These are phyloP conservation scores for Brachionus paranguensis DNA, from an alignment of 1,140 invertebrate genomes.

Conservation along the genomic window DNA sequence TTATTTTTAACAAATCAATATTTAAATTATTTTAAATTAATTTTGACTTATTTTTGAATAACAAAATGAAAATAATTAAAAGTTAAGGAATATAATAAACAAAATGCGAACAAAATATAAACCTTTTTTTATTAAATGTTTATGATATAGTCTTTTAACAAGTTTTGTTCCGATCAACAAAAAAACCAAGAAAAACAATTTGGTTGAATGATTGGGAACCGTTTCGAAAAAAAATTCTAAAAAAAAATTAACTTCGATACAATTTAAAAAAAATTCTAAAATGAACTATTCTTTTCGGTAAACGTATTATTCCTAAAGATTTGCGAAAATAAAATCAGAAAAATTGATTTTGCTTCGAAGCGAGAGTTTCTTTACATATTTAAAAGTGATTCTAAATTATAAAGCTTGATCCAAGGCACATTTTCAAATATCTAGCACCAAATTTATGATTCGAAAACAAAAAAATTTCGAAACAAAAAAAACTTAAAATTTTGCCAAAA, in stretches of 20 bases:
- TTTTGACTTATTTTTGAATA: not conserved
- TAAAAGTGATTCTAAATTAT: not conserved
- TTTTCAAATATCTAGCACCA: not conserved
- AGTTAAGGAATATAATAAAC: not conserved
- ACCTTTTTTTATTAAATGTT: not conserved
- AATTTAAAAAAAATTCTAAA: slow-evolving; percentile 10
- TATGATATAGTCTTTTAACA: not conserved
- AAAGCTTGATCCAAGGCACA: not conserved
- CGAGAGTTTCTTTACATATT: not conserved
- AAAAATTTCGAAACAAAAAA: not conserved
- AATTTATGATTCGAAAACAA: not conserved
- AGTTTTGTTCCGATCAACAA: not conserved
- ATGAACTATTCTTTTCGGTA: not conserved
- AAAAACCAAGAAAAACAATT: not conserved
- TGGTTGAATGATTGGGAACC: slow-evolving; percentile 1
- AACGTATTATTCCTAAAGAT: not conserved
- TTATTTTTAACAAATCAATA: slow-evolving; percentile 1
- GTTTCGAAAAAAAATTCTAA: not conserved
- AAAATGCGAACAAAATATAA: not conserved
- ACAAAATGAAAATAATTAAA: not conserved
- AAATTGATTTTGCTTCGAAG: not conserved
- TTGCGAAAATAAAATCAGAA: not conserved
- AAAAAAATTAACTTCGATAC: slow-evolving; percentile 12
- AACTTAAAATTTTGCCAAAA: not conserved
- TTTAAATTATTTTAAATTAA: slow-evolving; percentile 3